Percentiles rank a stretch among this genome's conserved stretches.
Conservation (phyloP, 2,113 vertebrate species). For the Diphyllodes magnificus region DNA sequence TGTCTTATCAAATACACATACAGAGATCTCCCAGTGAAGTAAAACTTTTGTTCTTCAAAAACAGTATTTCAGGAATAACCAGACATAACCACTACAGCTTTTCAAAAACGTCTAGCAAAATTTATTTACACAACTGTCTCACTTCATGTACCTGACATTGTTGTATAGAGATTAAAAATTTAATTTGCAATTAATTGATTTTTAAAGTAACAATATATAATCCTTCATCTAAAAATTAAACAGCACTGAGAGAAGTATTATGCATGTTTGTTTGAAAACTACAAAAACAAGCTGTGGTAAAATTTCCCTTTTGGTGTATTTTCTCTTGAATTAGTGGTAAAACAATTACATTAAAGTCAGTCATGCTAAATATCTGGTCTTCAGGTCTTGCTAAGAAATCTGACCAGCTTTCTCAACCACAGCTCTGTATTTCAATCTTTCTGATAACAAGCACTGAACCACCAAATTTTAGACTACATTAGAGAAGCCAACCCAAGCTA, state of each 20-base stretch:
- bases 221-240: background rate
- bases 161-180: background rate
- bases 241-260: accelerated
- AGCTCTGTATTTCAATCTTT: background rate
- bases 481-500: background rate
- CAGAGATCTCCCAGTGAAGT: background rate
- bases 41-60: background rate
- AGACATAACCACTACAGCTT: background rate
- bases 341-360: background rate
- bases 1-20: background rate
- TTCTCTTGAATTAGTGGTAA: background rate
- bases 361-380: background rate
- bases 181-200: background rate
- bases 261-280: background rate
- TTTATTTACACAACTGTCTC: background rate
- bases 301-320: background rate
- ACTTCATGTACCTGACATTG: background rate
- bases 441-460: background rate
- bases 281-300: background rate
- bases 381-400: background rate
- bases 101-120: background rate
- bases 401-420: background rate
- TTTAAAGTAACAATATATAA: background rate
- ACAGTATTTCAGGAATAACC: background rate
- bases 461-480: background rate